Percentiles rank a stretch among this genome's conserved stretches.
phyloP scores from a whole-genome alignment of 2,113 vertebrate genomes.

The Syrmaticus mikado region DNA sequence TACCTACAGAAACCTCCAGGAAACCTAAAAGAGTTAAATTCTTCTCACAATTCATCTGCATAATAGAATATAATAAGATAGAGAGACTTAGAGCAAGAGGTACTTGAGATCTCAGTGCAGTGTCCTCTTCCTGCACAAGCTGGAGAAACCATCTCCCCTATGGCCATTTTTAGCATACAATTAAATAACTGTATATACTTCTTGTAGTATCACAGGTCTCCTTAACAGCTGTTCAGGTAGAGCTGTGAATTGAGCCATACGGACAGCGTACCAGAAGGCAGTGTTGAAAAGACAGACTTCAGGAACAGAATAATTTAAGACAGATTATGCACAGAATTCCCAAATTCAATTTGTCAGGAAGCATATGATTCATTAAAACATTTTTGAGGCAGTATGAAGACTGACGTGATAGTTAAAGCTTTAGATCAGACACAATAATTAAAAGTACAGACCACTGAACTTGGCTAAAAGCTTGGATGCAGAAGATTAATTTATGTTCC shows the following conservation, averaged over 20 bases:
- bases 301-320: conserved; percentile 5
- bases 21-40: neutral
- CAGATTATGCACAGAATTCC: neutral
- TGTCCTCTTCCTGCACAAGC: neutral
- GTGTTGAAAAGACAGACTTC: conserved; percentile 8
- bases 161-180: neutral
- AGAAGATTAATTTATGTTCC: neutral
- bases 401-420: neutral
- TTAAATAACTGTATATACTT: neutral
- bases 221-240: conserved; percentile 20
- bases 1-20: neutral
- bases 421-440: neutral
- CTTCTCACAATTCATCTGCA: neutral
- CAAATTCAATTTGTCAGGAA: neutral
- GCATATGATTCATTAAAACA: neutral
- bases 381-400: neutral
- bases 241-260: conserved; percentile 12
- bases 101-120: neutral
- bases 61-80: neutral
- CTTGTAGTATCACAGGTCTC: neutral
- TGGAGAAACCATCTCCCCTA: neutral
- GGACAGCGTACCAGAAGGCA: neutral
- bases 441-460: neutral
- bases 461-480: neutral
- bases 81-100: neutral